Base-by-base conservation (phyloP, 2,113 vertebrate species). In the Pterocles orientalis region DNA sequence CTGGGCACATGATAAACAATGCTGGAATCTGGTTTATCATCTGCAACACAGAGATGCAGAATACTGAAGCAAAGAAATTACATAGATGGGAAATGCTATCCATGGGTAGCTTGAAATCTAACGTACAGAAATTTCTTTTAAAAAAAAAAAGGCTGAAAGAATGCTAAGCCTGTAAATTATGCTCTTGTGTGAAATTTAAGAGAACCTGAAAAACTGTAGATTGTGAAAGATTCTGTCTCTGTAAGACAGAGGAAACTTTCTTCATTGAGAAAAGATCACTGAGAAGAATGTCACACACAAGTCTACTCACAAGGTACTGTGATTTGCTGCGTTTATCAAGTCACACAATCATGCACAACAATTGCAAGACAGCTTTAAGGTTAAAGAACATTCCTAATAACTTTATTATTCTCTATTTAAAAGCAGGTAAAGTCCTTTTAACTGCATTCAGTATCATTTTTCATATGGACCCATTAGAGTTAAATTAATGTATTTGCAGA, bases 401-500 rank as follows among this genome's bases (percentile, higher is more conserved):
- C 95, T 98, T 96, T 97, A 97, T 97, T 97, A 97, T 94, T 95
- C n/a, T 75, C 58, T 71, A 70, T 95, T 95, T 91, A 94, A 93
- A 93, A 97, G 96, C 92, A 97, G 96, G 94, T 98, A 96, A 97
- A 97, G 88, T 97, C 73, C 84, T 96, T 97, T 97, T 94, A 97
- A 96, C 92, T 96, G 87, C 90, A 89, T 94, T 97, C 47, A 29
- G 88, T 96, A 92, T 96, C 33, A 91, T 97, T 96, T 97, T 96
- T 97, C 95, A 86, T 90, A 87, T 87, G 83, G 77, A 62, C 72
- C 81, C 94, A 97, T 98, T 98, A 97, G 90, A 94, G 92, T 96
- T 97, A 96, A 97, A 97, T 97, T 97, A 97, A 97, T 96, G 92
- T 98, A 97, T 98, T 98, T 98, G 96, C 96, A 88, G 96, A 97